Percentiles rank a stretch among this genome's conserved stretches.
Evolutionary conservation across 2,888 invertebrate genomes (phyloP).

Genomic region (Leuctra nigra): DNA sequence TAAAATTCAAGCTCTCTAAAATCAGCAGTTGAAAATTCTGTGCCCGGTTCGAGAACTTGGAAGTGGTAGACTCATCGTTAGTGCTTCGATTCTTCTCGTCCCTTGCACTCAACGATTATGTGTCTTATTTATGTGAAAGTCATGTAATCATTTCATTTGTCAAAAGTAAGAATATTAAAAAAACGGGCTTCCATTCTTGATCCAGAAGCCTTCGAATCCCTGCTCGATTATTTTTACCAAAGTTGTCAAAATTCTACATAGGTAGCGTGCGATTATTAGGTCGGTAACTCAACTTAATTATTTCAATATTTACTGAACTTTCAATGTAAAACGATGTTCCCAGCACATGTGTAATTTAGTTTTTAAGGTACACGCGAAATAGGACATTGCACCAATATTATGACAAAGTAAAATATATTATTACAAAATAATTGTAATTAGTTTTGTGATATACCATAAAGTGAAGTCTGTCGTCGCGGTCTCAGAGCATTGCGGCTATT

Average conservation of each 20-base stretch:
- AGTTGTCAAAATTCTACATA: no score
- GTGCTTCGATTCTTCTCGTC: no score
- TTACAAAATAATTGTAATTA: slow-evolving; percentile 3
- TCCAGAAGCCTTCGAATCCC: slow-evolving; percentile 13
- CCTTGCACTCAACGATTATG: neutral
- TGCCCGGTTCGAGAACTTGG: no score
- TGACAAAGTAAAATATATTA: neutral
- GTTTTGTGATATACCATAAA: neutral
- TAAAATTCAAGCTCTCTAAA: no score
- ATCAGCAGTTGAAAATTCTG: no score
- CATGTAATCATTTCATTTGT: neutral
- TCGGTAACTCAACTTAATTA: neutral
- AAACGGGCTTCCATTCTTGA: slow-evolving; percentile 15
- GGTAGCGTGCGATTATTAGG: no score
- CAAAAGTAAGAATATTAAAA: slow-evolving; percentile 8
- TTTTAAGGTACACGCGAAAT: slow-evolving; percentile 1
- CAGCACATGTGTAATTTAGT: no score
- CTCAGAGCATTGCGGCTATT: no score
- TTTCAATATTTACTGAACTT: neutral
- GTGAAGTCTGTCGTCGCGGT: no score
- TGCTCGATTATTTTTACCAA: slow-evolving; percentile 1
- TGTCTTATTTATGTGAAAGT: neutral
- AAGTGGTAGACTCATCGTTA: no score
- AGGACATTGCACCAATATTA: slow-evolving; percentile 4
- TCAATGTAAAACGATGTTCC: no score